These are phyloP conservation scores for Drosophila mimica DNA, from an alignment of 2,888 invertebrate species.

Conservation along the genomic window DNA sequence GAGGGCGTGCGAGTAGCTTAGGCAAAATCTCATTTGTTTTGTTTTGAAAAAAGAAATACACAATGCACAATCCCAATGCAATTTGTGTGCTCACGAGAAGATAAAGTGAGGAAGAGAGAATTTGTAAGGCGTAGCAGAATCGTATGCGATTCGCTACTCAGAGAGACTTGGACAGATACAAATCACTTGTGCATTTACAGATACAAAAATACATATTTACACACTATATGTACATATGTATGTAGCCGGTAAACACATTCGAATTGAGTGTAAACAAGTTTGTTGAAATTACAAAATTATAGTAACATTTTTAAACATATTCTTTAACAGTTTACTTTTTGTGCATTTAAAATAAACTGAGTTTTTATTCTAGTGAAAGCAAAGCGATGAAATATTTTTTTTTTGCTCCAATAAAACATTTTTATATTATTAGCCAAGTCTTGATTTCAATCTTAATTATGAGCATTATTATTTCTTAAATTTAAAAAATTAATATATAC, in stretches of 20 bases:
- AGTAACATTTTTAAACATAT: not conserved
- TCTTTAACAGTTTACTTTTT: not conserved
- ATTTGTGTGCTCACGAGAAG: conserved; percentile 28
- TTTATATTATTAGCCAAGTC: not conserved
- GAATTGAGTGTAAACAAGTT: conserved; percentile 1
- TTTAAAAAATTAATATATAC: not conserved
- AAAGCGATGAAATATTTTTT: not conserved
- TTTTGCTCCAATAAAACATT: not conserved
- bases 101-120: conserved; percentile 4
- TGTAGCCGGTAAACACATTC: not conserved
- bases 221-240: no score
- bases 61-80: conserved; percentile 46
- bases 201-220: not conserved
- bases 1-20: conserved; percentile 3
- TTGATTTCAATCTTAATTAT: not conserved
- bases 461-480: not conserved
- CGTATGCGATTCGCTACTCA: conserved; percentile 25
- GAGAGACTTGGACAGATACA: conserved; percentile 20
- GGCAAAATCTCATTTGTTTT: conserved; percentile 15
- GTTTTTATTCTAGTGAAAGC: not conserved
- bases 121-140: conserved; percentile 5
- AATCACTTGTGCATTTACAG: not conserved
- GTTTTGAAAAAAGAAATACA: conserved; percentile 28
- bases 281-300: no score
- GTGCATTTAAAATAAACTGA: not conserved